These are phyloP conservation scores for Pogonus chalceus DNA, from an alignment of 1,140 invertebrate genomes.

Conservation along the genomic window DNA sequence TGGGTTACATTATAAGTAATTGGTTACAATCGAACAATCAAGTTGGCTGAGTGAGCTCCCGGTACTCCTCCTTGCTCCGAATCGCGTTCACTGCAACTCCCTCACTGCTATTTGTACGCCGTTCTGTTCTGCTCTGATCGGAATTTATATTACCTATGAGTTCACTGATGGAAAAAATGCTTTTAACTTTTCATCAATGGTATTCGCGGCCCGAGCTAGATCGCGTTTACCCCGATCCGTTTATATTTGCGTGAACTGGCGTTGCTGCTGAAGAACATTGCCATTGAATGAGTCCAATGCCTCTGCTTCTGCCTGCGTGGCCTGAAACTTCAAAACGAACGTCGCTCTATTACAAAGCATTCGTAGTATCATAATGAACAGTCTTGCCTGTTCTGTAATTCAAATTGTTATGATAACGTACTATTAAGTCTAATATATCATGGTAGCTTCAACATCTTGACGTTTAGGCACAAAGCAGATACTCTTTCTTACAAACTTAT, in stretches of 20 bases:
- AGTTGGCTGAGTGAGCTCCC: neutral
- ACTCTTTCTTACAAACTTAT: too few relatives aligned
- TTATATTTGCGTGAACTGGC: neutral
- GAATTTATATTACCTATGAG: constrained; percentile 6
- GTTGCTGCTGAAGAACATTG: neutral
- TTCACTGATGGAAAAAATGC: constrained; percentile 6
- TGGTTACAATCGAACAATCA: neutral
- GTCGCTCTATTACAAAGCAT: too few relatives aligned
- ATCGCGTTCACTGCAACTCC: neutral
- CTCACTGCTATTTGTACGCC: neutral
- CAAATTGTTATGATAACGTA: too few relatives aligned
- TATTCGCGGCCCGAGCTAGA: neutral
- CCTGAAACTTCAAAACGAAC: too few relatives aligned
- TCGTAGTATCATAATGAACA: too few relatives aligned
- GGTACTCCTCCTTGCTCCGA: neutral
- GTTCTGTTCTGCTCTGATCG: constrained; percentile 3
- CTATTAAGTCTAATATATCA: too few relatives aligned
- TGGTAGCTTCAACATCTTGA: too few relatives aligned
- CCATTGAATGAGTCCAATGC: too few relatives aligned
- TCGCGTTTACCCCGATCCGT: neutral
- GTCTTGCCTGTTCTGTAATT: too few relatives aligned
- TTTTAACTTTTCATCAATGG: constrained; percentile 5
- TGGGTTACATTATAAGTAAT: neutral
- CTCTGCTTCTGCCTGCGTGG: too few relatives aligned
- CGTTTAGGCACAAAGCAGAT: too few relatives aligned